These are phyloP conservation scores for Palythoa caribaeorum DNA, from an alignment of 92 coral and sea anemone species.

Conservation along the genomic window DNA sequence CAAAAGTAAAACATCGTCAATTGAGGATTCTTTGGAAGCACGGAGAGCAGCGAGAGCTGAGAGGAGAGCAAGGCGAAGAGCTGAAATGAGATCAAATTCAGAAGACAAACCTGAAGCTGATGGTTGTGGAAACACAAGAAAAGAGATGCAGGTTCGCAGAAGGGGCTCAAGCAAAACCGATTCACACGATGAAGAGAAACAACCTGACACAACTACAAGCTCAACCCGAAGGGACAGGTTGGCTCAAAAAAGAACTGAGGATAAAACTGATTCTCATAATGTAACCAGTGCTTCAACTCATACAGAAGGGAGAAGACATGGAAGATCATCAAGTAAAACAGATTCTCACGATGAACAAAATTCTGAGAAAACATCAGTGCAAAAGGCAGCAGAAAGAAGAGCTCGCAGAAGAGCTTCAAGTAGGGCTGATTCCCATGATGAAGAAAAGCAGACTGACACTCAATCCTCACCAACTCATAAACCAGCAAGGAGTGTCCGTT, in stretches of 20 bases:
- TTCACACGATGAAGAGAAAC: conserved; percentile 42
- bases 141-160: conserved; percentile 25
- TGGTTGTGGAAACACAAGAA: conserved; percentile 45
- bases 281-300: conserved; percentile 2
- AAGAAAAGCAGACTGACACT: conserved; percentile 18
- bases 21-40: conserved; percentile 9
- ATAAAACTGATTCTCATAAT: conserved; percentile 34
- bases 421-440: conserved; percentile 28
- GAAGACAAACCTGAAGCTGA: conserved; percentile 54
- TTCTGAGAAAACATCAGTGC: conserved; percentile 11
- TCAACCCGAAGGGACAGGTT: not conserved
- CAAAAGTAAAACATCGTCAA: not conserved
- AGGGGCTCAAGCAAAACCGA: conserved; percentile 33
- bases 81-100: conserved; percentile 43
- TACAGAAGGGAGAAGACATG: not conserved
- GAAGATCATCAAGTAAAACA: conserved; percentile 12
- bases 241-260: not conserved
- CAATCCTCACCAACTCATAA: conserved; percentile 33
- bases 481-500: conserved; percentile 27
- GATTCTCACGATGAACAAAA: conserved; percentile 32
- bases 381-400: conserved; percentile 20
- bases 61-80: conserved; percentile 69
- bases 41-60: conserved; percentile 78
- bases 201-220: conserved; percentile 16
- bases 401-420: conserved; percentile 37